Conservation (phyloP, 2,113 vertebrate species). For the Toxotes chatareus region DNA sequence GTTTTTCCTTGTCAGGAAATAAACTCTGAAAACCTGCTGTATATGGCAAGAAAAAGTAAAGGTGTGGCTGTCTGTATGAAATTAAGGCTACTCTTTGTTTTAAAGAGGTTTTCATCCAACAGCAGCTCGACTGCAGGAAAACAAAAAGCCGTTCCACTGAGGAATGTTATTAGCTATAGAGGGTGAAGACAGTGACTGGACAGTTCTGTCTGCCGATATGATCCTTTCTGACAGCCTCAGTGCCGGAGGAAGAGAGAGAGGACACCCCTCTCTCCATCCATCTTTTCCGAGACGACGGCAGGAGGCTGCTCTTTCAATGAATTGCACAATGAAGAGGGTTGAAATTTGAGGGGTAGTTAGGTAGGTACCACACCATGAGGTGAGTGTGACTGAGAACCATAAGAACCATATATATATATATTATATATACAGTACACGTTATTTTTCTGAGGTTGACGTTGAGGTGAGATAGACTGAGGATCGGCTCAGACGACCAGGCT, state of each 20-base stretch:
- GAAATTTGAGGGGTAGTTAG: slow-evolving; percentile 20
- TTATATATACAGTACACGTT: slow-evolving; percentile 73
- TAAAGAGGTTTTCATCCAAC: slow-evolving; percentile 40
- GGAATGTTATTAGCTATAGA: slow-evolving; percentile 31
- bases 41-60: slow-evolving; percentile 18
- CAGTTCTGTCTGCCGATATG: not conserved
- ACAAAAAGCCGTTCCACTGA: slow-evolving; percentile 32
- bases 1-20: not conserved
- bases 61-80: slow-evolving; percentile 21
- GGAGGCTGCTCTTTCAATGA: slow-evolving; percentile 32
- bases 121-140: slow-evolving; percentile 47
- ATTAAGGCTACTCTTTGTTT: slow-evolving; percentile 56
- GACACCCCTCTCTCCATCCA: slow-evolving; percentile 1
- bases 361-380: slow-evolving; percentile 52
- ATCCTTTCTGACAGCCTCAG: slow-evolving; percentile 11
- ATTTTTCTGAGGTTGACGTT: slow-evolving; percentile 76
- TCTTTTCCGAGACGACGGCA: slow-evolving; percentile 5
- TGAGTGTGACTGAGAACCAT: slow-evolving; percentile 73
- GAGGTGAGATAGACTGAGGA: slow-evolving; percentile 76
- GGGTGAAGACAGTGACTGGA: slow-evolving; percentile 18
- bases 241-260: slow-evolving; percentile 7
- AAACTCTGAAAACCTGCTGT: slow-evolving; percentile 7
- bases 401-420: slow-evolving; percentile 64
- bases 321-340: slow-evolving; percentile 66
- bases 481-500: slow-evolving; percentile 74